phyloP scores from a whole-genome alignment of 2,113 vertebrate genomes.

The Edolisoma coerulescens region DNA sequence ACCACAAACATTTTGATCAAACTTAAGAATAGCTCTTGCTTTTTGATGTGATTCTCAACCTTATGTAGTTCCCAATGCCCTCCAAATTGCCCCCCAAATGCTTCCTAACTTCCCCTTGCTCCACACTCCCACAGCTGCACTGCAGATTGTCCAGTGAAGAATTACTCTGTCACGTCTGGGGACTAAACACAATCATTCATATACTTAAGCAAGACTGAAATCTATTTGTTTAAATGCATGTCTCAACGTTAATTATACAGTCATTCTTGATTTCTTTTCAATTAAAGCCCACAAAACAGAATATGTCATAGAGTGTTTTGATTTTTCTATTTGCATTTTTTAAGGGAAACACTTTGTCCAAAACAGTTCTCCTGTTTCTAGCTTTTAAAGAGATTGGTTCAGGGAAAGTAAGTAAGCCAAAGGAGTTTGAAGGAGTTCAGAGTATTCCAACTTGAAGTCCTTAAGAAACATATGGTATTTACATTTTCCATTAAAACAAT shows the following conservation, averaged over 20 bases:
- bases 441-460: not conserved
- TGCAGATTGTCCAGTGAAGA: conserved; percentile 6
- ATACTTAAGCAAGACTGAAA: not conserved
- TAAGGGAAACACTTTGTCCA: not conserved
- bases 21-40: not conserved
- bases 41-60: not conserved
- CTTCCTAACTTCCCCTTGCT: not conserved
- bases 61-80: not conserved
- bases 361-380: not conserved
- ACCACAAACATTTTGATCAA: not conserved
- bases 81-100: not conserved
- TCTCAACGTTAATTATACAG: not conserved
- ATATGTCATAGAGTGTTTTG: not conserved
- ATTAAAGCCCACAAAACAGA: not conserved
- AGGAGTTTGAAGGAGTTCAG: not conserved
- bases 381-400: not conserved
- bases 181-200: not conserved
- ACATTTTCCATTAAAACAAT: not conserved
- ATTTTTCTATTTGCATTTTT: conserved; percentile 6
- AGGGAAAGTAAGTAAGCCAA: not conserved
- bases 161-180: not conserved
- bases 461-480: not conserved
- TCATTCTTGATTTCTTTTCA: not conserved
- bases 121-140: not conserved
- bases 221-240: not conserved